Percentiles rank a stretch among this genome's conserved stretches.
phyloP scores from a whole-genome alignment of 2,888 invertebrate genomes.

The Calliopum simillimum region DNA sequence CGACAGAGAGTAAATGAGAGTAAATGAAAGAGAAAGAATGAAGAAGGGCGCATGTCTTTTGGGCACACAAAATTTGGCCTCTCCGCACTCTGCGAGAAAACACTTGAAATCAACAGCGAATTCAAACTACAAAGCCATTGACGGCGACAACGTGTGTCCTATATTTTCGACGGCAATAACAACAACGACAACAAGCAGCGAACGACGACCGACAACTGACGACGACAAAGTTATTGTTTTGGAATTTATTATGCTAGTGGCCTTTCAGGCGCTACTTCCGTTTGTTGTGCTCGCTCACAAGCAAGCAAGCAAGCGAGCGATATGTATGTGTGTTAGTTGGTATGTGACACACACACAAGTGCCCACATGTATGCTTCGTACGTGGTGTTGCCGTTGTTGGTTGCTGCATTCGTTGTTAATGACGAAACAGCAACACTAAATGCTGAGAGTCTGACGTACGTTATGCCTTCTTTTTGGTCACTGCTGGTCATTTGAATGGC shows the following conservation, averaged over 20 bases:
- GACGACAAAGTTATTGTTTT: constrained; percentile 24
- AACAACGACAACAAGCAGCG: constrained; percentile 21
- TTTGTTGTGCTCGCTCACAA: constrained; percentile 29
- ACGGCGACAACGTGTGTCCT: constrained; percentile 19
- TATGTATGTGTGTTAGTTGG: constrained; percentile 42
- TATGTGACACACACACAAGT: constrained; percentile 52
- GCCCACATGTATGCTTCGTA: constrained; percentile 39
- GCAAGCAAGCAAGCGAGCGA: not conserved
- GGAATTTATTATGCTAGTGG: constrained; percentile 27
- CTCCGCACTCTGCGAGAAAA: not conserved
- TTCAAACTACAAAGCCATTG: not conserved
- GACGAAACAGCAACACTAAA: constrained; percentile 13
- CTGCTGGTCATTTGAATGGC: constrained; percentile 23
- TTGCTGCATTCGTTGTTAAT: constrained; percentile 12
- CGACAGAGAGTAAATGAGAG: not conserved
- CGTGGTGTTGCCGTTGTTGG: constrained; percentile 24
- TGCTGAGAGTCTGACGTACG: not conserved
- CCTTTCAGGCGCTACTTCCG: constrained; percentile 19
- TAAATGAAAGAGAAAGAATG: not conserved
- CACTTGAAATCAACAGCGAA: constrained; percentile 5
- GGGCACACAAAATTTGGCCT: no score
- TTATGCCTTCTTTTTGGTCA: not conserved
- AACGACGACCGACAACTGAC: not conserved
- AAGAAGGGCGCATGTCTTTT: not conserved
- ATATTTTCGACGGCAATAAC: constrained; percentile 9